These are phyloP conservation scores for Ricordea florida DNA, from an alignment of 92 coral and sea anemone genomes.

Conservation along the genomic window DNA sequence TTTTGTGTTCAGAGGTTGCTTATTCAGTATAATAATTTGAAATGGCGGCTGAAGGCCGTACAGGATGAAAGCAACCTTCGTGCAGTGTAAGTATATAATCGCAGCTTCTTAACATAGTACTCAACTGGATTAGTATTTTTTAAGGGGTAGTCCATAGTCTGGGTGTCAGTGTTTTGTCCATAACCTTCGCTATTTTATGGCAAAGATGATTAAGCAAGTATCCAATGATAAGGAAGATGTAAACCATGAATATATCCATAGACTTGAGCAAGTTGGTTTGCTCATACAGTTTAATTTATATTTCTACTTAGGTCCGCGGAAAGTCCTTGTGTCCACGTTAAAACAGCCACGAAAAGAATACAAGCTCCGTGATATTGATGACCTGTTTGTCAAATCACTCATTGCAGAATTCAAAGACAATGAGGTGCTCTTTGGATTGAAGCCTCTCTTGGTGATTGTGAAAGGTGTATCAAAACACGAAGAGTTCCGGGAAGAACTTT, in stretches of 20 bases:
- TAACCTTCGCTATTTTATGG: neutral
- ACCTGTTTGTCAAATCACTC: conserved; percentile 2
- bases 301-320: neutral
- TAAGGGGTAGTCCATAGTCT: too few species aligned
- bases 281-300: neutral
- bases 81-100: too few species aligned
- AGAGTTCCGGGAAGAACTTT: conserved; percentile 5
- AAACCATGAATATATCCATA: neutral
- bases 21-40: too few species aligned
- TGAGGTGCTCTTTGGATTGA: conserved; percentile 3
- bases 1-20: too few species aligned
- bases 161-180: neutral
- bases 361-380: conserved; percentile 26
- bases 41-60: too few species aligned
- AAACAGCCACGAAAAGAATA: conserved; percentile 15
- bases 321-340: conserved; percentile 21
- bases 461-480: conserved; percentile 14
- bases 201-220: neutral
- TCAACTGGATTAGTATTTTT: too few species aligned
- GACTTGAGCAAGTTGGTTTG: neutral
- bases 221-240: neutral
- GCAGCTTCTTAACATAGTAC: too few species aligned
- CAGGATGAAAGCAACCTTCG: too few species aligned
- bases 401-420: conserved; percentile 6
- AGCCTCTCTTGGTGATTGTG: conserved; percentile 21